Evolutionary conservation across 2,888 invertebrate genomes (phyloP), one percentile per base, ranked within the genome.

Genomic region (Tyria jacobaeae): DNA sequence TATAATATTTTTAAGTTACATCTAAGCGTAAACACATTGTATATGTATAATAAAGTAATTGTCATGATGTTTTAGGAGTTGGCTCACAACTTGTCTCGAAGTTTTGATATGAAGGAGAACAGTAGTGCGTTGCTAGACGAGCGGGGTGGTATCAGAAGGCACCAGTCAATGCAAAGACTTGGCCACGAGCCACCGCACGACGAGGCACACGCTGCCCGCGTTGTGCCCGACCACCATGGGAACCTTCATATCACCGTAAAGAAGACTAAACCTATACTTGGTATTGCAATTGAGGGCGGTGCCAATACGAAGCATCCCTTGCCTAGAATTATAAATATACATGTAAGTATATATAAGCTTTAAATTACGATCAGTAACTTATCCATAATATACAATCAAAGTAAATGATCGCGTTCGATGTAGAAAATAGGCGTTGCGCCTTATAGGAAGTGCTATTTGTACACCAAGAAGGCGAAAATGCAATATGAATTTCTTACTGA

Each of bases 231-330:
- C 92, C 96, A 97, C 90, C 97, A 97, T 91, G 98, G 98, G 76
- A 97, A 97, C 92, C 95, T 98, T 82, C 95, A 97, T 88, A 97
- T 98, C 81, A 96, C 97, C 75, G 97, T 99, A 76, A 97, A 97
- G 91, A 99, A 99, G 94, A 97, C 97, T 60, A 98, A 98, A 92
- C 97, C 98, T 54, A 98, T 98, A 83, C 95, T 99, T 80, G 99
- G 99, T 75, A 98, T 99, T 84, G 99, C 99, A 70, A 99, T 99
- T 83, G 99, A 99, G 94, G 99, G 99, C 68, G 99, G 99, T 69
- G 97, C 98, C 80, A 98, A 99, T 90, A 99, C 99, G 51, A 97
- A 97, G 85, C 99, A 99, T 92, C 97, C 98, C 60, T 95, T 99
- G 83, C 99, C 99, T 58, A 96, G 98, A 87, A 98, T 99, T 84